A percentile compares a stretch with the other conserved stretches of the same genome.
Evolutionary conservation across 2,888 invertebrate species (phyloP).

Genomic region (Choreutis nemorana): DNA sequence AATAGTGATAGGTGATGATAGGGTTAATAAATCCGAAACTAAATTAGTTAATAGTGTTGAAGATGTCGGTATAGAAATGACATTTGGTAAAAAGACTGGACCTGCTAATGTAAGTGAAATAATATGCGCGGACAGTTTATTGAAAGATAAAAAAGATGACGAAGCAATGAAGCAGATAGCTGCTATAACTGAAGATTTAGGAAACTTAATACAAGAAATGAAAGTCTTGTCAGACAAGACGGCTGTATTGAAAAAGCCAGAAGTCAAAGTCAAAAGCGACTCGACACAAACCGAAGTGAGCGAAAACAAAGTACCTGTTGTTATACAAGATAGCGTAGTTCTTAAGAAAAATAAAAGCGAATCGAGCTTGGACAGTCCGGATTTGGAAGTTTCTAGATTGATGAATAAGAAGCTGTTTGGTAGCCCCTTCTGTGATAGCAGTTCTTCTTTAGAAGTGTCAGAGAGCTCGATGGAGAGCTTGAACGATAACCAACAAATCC

Average conservation of each 20-base stretch:
- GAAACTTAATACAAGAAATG: constrained; percentile 47
- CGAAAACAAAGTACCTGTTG: constrained; percentile 39
- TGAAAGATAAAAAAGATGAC: constrained; percentile 24
- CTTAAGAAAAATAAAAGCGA: constrained; percentile 62
- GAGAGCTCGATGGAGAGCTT: constrained; percentile 59
- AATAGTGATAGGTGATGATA: constrained; percentile 17
- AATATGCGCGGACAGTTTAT: constrained; percentile 21
- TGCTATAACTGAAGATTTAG: constrained; percentile 45
- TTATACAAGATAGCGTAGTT: constrained; percentile 36
- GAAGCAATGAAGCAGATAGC: constrained; percentile 41
- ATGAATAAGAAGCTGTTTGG: constrained; percentile 43
- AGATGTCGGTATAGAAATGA: constrained; percentile 25
- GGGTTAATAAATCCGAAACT: constrained; percentile 27
- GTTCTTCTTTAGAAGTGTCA: constrained; percentile 54
- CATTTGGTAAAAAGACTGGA: constrained; percentile 24
- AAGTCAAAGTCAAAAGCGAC: constrained; percentile 18
- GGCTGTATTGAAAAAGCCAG: constrained; percentile 11
- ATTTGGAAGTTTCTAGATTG: constrained; percentile 55
- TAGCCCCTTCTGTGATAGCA: constrained; percentile 52
- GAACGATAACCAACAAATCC: constrained; percentile 32
- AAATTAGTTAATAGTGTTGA: constrained; percentile 29
- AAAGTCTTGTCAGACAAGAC: constrained; percentile 33
- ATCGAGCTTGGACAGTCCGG: constrained; percentile 60
- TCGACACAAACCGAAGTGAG: constrained; percentile 21
- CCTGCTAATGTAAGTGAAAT: constrained; percentile 17